Percentiles rank a stretch among this genome's conserved stretches.
Evolutionary conservation across 2,797 vertebrate species (phyloP).

Genomic region (Coracias cyanogaster): DNA sequence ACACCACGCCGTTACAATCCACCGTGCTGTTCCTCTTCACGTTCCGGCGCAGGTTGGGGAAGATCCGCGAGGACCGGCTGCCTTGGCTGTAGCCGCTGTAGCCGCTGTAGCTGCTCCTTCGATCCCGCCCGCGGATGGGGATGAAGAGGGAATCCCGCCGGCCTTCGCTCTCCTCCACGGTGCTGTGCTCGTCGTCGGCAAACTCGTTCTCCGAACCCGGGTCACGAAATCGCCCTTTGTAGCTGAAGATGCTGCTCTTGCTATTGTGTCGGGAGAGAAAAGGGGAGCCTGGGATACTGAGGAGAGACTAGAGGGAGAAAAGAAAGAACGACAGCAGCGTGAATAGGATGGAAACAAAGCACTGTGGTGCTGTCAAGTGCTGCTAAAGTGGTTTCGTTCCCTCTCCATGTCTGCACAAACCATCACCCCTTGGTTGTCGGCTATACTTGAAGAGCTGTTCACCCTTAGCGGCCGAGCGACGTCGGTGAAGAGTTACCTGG

Average conservation of each 20-base stretch:
- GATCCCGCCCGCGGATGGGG: conserved; percentile 88
- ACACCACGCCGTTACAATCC: conserved; percentile 99
- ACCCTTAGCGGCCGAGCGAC: accelerated
- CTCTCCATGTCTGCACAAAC: neutral
- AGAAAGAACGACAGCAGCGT: neutral
- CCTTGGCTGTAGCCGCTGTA: conserved; percentile 98
- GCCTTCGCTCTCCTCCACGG: conserved; percentile 96
- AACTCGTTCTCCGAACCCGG: conserved; percentile 97
- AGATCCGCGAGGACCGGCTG: conserved; percentile 91
- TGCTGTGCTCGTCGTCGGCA: conserved; percentile 97
- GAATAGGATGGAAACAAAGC: accelerated
- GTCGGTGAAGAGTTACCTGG: accelerated
- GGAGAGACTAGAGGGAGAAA: conserved; percentile 85
- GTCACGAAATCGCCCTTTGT: conserved; percentile 90
- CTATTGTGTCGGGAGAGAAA: conserved; percentile 98
- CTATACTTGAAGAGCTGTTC: accelerated
- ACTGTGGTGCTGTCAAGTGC: neutral
- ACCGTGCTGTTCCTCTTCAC: conserved; percentile 97
- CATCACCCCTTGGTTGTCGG: accelerated
- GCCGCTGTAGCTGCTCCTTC: conserved; percentile 97
- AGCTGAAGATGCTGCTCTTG: conserved; percentile 99
- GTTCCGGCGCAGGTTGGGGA: conserved; percentile 89
- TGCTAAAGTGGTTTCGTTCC: neutral
- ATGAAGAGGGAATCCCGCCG: conserved; percentile 95
- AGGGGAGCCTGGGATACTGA: conserved; percentile 97